Evolutionary conservation across 1,140 invertebrate species (phyloP), one percentile per base, ranked within the genome.

Genomic region (Hyposmocoma kahamanoa): DNA sequence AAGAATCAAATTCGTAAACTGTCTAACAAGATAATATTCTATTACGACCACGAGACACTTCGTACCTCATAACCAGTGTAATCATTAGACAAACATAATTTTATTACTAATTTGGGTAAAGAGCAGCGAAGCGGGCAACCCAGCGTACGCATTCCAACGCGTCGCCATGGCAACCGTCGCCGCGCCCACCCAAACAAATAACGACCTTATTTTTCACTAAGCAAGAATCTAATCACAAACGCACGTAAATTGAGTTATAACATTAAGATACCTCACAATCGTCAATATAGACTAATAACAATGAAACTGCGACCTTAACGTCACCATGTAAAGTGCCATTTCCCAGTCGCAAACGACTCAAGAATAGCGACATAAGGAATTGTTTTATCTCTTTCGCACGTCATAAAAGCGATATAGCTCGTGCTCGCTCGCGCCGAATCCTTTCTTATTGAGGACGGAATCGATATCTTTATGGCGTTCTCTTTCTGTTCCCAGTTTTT

Each of bases 331-430:
- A 80, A 77, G 77, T 73, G 70, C 71, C 62, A 70, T 82, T 79
- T 71, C 56, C 62, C 67, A 65, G 65, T 67, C 60, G 65, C 65
- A 57, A 77, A 78, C 67, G 70, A 67, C 75, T 78, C 71, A 79
- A 79, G 79, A 81, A 83, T 76, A 78, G 77, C 68, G 71, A 80
- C 77, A 71, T 83, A 84, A 84, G 81, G 81, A 84, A 84, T 75
- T 78, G 72, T 78, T 81, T 78, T 81, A 81, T 84, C 81, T 84
- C 81, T 81, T 78, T 84, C 79, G 61, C 81, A 81, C 79, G 66
- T 83, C 73, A 70, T 81, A 83, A 84, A 83, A 72, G 80, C 62
- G 59, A 19, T 45, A 71, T 84, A 57, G 60, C 59, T 60, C 70
- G 57, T 51, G 53, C 76, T 81, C 78, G 54, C 66, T 82, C 55